A percentile compares a stretch with the other conserved stretches of the same genome.
Conservation (phyloP, 30 jellyfish, hydroid and myxozoan genomes). For the Hydra vulgaris region DNA sequence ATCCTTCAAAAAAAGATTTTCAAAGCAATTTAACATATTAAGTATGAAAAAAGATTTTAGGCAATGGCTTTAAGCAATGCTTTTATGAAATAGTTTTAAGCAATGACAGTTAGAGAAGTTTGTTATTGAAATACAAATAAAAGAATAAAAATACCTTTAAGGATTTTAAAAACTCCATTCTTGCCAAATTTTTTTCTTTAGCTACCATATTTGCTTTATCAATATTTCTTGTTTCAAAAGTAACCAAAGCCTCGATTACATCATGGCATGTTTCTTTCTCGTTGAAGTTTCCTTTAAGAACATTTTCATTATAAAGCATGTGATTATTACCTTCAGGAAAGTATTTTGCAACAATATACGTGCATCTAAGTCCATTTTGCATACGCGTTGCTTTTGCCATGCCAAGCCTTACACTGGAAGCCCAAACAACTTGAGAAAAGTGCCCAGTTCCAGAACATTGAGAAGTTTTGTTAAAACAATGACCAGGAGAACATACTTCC, state of each 20-base stretch:
- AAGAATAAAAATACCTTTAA: conserved; percentile 9
- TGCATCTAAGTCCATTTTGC: conserved; percentile 86
- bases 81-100: no score
- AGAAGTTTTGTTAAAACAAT: conserved; percentile 41
- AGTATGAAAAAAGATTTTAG: no score
- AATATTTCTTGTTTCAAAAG: conserved; percentile 73
- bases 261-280: conserved; percentile 50
- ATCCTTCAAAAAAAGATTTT: conserved; percentile 12
- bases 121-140: no score
- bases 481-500: conserved; percentile 87
- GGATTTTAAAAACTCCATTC: conserved; percentile 20
- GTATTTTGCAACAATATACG: conserved; percentile 90
- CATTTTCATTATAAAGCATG: conserved; percentile 51
- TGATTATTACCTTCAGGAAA: conserved; percentile 84
- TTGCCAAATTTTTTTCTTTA: conserved; percentile 25
- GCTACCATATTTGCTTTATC: conserved; percentile 50
- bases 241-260: conserved; percentile 40
- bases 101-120: no score
- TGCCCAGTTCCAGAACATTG: conserved; percentile 78
- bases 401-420: conserved; percentile 60
- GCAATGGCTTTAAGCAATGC: no score
- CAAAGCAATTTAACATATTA: no score
- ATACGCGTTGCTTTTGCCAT: conserved; percentile 92
- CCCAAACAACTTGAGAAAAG: conserved; percentile 90
- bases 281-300: conserved; percentile 56